These are phyloP conservation scores for Diarsia brunnea DNA, from an alignment of 2,888 invertebrate species.

Conservation along the genomic window DNA sequence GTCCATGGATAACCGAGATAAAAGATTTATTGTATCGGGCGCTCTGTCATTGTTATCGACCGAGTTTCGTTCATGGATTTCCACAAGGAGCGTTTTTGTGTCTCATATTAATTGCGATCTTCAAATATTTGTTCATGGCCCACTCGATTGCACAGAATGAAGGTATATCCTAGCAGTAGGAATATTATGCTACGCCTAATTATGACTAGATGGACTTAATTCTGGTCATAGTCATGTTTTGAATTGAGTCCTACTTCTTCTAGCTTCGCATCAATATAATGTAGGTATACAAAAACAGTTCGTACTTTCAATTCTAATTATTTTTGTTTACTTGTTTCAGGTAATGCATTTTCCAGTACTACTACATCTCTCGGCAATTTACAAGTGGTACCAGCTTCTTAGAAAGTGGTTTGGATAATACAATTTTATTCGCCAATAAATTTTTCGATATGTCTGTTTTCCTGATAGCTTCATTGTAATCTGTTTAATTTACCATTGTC, in stretches of 20 bases:
- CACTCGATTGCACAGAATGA: neutral
- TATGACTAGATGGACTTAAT: neutral
- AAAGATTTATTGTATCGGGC: neutral
- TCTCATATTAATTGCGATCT: neutral
- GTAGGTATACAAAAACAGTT: neutral
- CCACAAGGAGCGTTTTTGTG: neutral
- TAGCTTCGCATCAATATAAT: neutral
- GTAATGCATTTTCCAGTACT: constrained; percentile 29
- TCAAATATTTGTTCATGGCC: neutral
- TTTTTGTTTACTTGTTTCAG: constrained; percentile 41
- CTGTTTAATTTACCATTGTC: neutral
- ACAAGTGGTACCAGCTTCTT: constrained; percentile 1
- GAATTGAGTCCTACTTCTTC: neutral
- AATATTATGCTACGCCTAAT: neutral
- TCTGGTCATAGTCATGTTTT: neutral
- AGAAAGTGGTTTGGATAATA: neutral
- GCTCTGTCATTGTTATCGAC: neutral
- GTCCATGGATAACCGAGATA: neutral
- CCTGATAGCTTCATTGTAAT: neutral
- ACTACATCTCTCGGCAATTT: neutral
- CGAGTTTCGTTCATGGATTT: neutral
- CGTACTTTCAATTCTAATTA: neutral
- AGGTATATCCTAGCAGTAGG: neutral
- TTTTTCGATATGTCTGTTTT: neutral
- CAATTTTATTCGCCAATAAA: neutral